A percentile compares a stretch with the other conserved stretches of the same genome.
Evolutionary conservation across 2,113 vertebrate genomes (phyloP).

Genomic region (Ramphastos sulfuratus): DNA sequence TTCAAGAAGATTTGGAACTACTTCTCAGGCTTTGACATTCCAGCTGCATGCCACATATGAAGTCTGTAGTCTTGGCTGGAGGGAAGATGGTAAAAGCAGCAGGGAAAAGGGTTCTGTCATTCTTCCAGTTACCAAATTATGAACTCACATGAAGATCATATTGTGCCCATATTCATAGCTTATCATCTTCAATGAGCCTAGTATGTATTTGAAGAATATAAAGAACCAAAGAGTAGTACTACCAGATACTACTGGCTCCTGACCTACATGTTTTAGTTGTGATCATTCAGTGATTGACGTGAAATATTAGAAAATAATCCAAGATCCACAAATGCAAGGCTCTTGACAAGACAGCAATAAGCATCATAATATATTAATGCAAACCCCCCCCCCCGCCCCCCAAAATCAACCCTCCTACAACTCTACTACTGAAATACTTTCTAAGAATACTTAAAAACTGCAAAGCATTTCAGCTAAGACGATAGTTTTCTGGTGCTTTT

Average conservation of each 20-base stretch:
- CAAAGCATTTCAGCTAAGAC: not conserved
- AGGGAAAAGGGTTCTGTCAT: not conserved
- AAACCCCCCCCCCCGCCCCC: too few relatives aligned
- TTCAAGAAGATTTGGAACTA: not conserved
- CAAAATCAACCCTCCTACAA: not conserved
- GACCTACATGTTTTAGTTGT: accelerated
- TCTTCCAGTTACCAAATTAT: not conserved
- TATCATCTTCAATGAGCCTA: not conserved
- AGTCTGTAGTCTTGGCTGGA: not conserved
- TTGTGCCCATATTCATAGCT: not conserved
- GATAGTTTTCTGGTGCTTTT: not conserved
- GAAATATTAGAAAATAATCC: not conserved
- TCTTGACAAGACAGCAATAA: not conserved
- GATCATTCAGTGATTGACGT: not conserved
- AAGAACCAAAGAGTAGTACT: not conserved
- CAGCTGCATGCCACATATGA: not conserved
- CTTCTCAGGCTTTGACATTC: not conserved
- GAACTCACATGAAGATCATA: not conserved
- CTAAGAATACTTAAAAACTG: not conserved
- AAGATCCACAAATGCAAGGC: not conserved
- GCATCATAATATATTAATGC: too few relatives aligned
- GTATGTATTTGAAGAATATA: not conserved
- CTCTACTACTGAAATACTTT: not conserved
- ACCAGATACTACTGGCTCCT: not conserved
- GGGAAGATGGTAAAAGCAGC: not conserved